Conservation (phyloP, 1,140 invertebrate genomes). For the Periplaneta americana region DNA sequence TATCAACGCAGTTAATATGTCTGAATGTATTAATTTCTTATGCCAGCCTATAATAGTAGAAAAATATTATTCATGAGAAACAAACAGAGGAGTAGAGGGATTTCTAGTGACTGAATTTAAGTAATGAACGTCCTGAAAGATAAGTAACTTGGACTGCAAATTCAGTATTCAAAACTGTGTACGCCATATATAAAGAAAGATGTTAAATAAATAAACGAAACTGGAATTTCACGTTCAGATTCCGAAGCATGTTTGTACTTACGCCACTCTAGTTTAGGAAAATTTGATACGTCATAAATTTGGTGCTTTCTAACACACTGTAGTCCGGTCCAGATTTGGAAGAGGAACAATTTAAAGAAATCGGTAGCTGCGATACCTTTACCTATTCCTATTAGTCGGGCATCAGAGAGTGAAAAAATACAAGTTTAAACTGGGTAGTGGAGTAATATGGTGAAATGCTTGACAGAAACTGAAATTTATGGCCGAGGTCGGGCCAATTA, state of each 20-base stretch:
- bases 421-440: not conserved
- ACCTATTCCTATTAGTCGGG: not conserved
- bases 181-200: not conserved
- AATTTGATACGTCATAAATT: not conserved
- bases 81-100: no score
- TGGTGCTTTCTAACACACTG: not conserved
- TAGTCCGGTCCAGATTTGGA: not conserved
- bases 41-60: no score
- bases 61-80: no score
- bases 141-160: no score
- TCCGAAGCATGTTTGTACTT: not conserved
- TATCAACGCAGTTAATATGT: no score
- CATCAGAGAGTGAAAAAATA: not conserved
- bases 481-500: not conserved
- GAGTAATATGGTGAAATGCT: not conserved
- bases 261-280: not conserved
- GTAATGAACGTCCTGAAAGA: no score
- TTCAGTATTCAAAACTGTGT: no score
- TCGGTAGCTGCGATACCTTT: not conserved
- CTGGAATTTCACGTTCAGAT: not conserved
- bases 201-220: not conserved
- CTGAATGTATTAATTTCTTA: no score
- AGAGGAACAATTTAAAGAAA: not conserved
- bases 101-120: no score
- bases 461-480: not conserved